Conservation (phyloP, 2,888 invertebrate genomes). For the Heliconius ethilla region DNA sequence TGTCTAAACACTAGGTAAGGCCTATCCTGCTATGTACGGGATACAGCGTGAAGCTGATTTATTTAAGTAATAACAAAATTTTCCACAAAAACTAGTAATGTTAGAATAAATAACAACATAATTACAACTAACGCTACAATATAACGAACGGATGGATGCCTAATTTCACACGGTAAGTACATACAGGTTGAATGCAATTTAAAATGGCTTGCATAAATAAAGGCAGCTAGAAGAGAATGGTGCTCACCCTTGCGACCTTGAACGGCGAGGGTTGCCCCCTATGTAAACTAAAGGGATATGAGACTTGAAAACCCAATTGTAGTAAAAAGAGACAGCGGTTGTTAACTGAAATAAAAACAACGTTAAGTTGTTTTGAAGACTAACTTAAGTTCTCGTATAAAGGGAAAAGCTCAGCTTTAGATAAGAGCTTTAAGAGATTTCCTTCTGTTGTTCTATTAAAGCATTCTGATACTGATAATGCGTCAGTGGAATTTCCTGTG, state of each 20-base stretch:
- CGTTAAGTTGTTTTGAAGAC: constrained; percentile 6
- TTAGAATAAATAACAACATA: constrained; percentile 23
- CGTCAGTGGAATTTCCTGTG: background rate
- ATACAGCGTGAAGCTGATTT: too few relatives aligned
- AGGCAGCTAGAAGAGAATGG: constrained; percentile 46
- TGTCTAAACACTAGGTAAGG: background rate
- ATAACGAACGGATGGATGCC: constrained; percentile 41
- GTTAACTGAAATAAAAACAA: constrained; percentile 3
- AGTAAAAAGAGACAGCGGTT: constrained; percentile 29
- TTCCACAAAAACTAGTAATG: background rate
- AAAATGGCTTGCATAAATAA: constrained; percentile 53
- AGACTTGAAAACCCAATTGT: constrained; percentile 29
- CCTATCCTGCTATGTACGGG: too few relatives aligned
- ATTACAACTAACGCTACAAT: constrained; percentile 34
- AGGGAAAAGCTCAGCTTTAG: background rate
- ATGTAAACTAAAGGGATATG: constrained; percentile 39
- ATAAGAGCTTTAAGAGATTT: background rate
- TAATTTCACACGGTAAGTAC: constrained; percentile 45
- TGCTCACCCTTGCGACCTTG: constrained; percentile 70
- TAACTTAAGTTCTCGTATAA: background rate
- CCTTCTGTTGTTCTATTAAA: background rate
- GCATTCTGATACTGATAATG: background rate
- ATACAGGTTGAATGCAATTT: constrained; percentile 47
- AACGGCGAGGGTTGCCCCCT: constrained; percentile 65
- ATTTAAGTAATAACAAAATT: background rate